Percentiles rank a stretch among this genome's conserved stretches.
Evolutionary conservation across 2,888 invertebrate species (phyloP).

Genomic region (Omphaloscelis lunosa): DNA sequence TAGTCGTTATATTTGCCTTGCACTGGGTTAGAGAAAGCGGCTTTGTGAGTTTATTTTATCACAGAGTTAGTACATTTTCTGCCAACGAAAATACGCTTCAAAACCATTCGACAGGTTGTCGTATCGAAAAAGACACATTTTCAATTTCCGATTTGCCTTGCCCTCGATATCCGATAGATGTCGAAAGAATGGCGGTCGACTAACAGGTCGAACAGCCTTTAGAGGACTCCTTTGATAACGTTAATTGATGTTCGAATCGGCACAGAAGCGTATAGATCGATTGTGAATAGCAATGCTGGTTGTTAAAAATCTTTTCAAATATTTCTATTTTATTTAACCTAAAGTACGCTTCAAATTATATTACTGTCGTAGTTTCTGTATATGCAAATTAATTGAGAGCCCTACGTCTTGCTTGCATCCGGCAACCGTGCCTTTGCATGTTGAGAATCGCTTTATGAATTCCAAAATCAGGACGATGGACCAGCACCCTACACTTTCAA

Average conservation of each 20-base stretch:
- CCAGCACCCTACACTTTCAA: not conserved
- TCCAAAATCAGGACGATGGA: not conserved
- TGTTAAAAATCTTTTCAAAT: not conserved
- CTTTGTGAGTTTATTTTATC: not conserved
- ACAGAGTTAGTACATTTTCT: conserved; percentile 10
- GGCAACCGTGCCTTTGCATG: conserved; percentile 22
- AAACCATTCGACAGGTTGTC: not conserved
- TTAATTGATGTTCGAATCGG: not conserved
- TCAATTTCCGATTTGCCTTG: not conserved
- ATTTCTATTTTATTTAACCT: not conserved
- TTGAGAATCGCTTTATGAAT: conserved; percentile 1
- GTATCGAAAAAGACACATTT: not conserved
- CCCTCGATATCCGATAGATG: not conserved
- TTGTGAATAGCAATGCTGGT: not conserved
- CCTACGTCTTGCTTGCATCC: conserved; percentile 9
- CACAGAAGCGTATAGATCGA: not conserved
- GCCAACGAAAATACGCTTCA: not conserved
- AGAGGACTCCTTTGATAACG: too few species aligned
- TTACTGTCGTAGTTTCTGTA: not conserved
- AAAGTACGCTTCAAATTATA: not conserved
- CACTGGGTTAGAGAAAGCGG: conserved; percentile 34
- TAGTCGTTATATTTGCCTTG: conserved; percentile 28
- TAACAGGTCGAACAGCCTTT: not conserved
- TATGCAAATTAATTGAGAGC: not conserved
- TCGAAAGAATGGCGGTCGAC: not conserved